Evolutionary conservation across 2,113 vertebrate genomes (phyloP), one percentile per base, ranked within the genome.

Genomic region (Crocuta crocuta): DNA sequence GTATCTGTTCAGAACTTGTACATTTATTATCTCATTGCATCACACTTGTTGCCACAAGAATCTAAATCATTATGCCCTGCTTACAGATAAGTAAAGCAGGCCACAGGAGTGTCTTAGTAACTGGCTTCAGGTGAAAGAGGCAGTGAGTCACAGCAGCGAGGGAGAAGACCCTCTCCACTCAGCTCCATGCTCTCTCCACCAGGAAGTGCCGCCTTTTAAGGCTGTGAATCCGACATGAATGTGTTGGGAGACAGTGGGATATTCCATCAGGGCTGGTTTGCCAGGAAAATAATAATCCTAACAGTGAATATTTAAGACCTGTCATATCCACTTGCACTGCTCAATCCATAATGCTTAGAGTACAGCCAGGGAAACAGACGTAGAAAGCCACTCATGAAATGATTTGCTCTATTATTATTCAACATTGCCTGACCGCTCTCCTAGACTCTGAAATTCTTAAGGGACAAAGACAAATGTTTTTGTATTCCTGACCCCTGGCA

Each of bases 241-340:
- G 19, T 68, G 50, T 19, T 86, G 43, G 82, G 48, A 79, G 88
- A 78, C 50, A 19, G 31, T 21, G 43, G 61, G 63, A n/a, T 89
- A 92, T 66, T 84, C 78, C 81, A 21, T 79, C 66, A 84, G 66
- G 19, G 79, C 3, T 43, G 31, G n/a, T 80, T 79, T 94, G 63
- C 33, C 80, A 96, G n/a, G 76, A 95, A 80, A 80, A 95, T 86
- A 48, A 93, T 86, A 70, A 81, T 80, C 43, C 21, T 33, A 71
- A 61, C n/a, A 26, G 10, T 53, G 39, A 50, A 35, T 95, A 84
- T 95, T 83, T 96, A 76, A 86, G 95, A 85, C 26, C 28, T 79
- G 24, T 45, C 78, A 0, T 68, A 61, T 35, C 89, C 33, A 6
- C n/a, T 28, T 45, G 28, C 24, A 68, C 24, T 63, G 5, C 33